These are phyloP conservation scores for Malacoraja senta DNA, from an alignment of 2,797 vertebrate species.

Conservation along the genomic window DNA sequence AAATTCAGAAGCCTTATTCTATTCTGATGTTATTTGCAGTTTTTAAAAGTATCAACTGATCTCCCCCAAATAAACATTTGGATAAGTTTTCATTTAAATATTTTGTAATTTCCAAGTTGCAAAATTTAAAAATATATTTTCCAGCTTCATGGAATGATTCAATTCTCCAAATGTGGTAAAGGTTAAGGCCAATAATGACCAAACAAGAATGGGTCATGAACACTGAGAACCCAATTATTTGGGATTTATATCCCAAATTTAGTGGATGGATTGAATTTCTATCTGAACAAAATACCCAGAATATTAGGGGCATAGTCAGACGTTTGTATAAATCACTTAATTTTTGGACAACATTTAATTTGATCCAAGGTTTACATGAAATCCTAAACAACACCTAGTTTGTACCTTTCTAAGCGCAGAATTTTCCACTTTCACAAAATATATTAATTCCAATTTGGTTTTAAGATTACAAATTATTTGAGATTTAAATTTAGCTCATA, in stretches of 20 bases:
- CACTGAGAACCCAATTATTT: background rate
- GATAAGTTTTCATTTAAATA: background rate
- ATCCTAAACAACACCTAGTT: background rate
- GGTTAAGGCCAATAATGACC: background rate
- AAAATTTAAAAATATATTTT: background rate
- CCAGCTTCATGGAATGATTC: background rate
- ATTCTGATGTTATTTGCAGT: background rate
- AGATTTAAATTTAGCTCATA: background rate
- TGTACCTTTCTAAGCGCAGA: background rate
- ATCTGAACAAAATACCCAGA: background rate
- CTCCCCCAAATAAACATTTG: background rate
- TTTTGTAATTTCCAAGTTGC: background rate
- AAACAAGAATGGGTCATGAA: background rate
- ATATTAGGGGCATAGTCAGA: background rate
- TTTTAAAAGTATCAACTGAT: background rate
- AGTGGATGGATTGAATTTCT: background rate
- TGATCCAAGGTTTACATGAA: background rate
- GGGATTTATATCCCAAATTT: background rate
- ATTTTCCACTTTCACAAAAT: background rate
- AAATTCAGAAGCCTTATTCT: background rate
- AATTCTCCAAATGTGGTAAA: background rate
- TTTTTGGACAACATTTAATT: no score
- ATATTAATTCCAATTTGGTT: no score
- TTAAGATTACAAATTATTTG: background rate
- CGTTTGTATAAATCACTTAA: no score